Evolutionary conservation across 2,888 invertebrate genomes (phyloP).

Genomic region (Apotomis turbidana): DNA sequence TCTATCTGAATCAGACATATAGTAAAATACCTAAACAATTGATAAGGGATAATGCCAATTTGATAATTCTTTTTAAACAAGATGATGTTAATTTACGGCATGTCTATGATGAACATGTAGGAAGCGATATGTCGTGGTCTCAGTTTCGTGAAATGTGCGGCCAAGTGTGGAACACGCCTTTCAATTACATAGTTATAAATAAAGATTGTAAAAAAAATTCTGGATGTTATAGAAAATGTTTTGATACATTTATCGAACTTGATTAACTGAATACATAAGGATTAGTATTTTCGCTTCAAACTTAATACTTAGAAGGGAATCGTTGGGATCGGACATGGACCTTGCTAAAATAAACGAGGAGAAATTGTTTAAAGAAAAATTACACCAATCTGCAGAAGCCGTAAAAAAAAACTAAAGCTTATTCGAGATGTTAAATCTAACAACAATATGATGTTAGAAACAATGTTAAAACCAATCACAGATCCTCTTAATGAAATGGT

Average conservation of each 20-base stretch:
- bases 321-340: no score
- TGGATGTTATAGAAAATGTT: no score
- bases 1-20: constrained; percentile 48
- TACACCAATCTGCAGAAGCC: no score
- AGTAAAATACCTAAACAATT: constrained; percentile 52
- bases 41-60: constrained; percentile 49
- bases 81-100: constrained; percentile 52
- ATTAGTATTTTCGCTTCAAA: no score
- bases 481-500: constrained; percentile 6
- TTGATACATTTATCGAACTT: no score
- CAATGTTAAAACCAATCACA: constrained; percentile 4
- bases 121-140: constrained; percentile 46
- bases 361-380: no score
- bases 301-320: no score
- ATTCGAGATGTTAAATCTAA: not conserved
- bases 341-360: no score
- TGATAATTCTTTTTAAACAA: constrained; percentile 50
- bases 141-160: constrained; percentile 46
- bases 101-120: constrained; percentile 51
- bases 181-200: constrained; percentile 39
- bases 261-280: no score
- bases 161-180: constrained; percentile 38
- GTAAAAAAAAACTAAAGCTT: no score
- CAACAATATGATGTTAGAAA: not conserved
- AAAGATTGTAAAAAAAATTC: not conserved